Percentiles rank a stretch among this genome's conserved stretches.
phyloP scores from a whole-genome alignment of 1,140 invertebrate genomes.

The Aphis gossypii region DNA sequence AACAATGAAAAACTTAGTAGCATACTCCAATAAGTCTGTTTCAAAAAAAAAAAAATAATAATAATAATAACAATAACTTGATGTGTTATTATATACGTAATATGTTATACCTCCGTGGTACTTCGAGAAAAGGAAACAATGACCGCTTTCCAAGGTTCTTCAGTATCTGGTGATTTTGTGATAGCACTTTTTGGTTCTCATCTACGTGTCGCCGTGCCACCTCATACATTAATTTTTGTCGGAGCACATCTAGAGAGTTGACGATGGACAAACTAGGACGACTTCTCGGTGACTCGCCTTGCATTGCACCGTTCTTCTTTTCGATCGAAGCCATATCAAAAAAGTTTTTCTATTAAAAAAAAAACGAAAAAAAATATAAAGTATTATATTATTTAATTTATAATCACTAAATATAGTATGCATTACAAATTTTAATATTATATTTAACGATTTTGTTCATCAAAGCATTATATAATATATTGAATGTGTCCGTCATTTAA shows the following conservation, averaged over 20 bases:
- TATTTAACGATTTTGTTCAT: background rate
- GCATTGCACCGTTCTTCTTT: conserved; percentile 7
- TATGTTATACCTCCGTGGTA: conserved; percentile 25
- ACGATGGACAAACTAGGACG: conserved; percentile 50
- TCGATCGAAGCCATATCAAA: conserved; percentile 8
- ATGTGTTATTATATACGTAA: background rate
- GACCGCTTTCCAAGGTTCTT: conserved; percentile 51
- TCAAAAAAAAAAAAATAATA: background rate
- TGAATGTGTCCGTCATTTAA: background rate
- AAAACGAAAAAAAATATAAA: background rate
- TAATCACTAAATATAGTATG: background rate
- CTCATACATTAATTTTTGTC: conserved; percentile 52
- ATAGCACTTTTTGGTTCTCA: conserved; percentile 45
- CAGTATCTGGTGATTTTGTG: conserved; percentile 45
- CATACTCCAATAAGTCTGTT: conserved; percentile 7
- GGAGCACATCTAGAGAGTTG: conserved; percentile 44
- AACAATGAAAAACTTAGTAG: conserved; percentile 12
- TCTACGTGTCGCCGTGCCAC: conserved; percentile 46
- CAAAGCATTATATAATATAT: background rate
- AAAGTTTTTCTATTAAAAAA: conserved; percentile 33
- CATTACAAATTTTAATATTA: background rate
- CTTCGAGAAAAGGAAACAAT: background rate
- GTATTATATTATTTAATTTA: background rate
- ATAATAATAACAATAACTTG: background rate
- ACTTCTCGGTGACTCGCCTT: conserved; percentile 42